Evolutionary conservation across 2,797 vertebrate genomes (phyloP).

Genomic region (Dermochelys coriacea): DNA sequence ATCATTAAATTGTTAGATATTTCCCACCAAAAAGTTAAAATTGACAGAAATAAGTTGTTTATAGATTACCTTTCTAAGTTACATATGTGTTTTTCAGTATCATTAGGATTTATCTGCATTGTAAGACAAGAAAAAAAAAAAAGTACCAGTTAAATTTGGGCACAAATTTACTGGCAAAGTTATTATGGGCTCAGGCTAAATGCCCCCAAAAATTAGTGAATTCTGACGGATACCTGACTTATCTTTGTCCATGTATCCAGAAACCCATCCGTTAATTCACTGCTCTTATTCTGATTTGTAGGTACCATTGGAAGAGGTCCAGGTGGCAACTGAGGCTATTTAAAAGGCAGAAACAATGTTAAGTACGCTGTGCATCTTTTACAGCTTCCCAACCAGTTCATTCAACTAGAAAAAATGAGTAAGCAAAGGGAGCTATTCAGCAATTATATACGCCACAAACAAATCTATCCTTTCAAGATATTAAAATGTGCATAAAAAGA

Average conservation of each 20-base stretch:
- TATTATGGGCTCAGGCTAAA: not conserved
- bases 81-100: not conserved
- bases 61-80: constrained; percentile 72
- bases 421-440: not conserved
- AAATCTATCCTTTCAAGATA: not conserved
- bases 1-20: fast-evolving
- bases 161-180: not conserved
- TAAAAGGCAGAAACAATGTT: not conserved
- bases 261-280: constrained; percentile 74
- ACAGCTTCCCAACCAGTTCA: not conserved
- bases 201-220: not conserved
- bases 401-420: not conserved
- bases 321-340: constrained; percentile 68
- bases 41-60: not conserved
- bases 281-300: constrained; percentile 72
- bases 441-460: not conserved
- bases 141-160: not conserved
- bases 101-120: constrained; percentile 46
- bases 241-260: constrained; percentile 84
- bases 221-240: constrained; percentile 74
- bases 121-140: not conserved
- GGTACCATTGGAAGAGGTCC: constrained; percentile 87
- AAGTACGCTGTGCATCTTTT: not conserved
- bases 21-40: not conserved
- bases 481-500: not conserved